Evolutionary conservation across 2,113 vertebrate genomes (phyloP).

Genomic region (Sylvietta virens): DNA sequence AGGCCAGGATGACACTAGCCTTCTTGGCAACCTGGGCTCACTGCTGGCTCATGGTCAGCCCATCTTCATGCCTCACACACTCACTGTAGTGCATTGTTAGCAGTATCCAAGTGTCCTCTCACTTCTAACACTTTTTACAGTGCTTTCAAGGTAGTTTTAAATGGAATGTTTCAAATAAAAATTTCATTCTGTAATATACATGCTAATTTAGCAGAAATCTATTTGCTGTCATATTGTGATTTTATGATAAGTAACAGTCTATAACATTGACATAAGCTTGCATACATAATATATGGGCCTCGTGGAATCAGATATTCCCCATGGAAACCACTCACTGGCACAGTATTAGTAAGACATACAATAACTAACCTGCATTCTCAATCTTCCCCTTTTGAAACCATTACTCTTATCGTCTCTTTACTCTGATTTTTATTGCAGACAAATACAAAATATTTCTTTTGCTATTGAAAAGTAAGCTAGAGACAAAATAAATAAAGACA

Average conservation of each 20-base stretch:
- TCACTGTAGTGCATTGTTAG: background rate
- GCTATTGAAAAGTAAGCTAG: background rate
- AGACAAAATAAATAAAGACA: constrained; percentile 4
- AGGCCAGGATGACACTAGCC: background rate
- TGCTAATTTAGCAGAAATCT: background rate
- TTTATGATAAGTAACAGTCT: background rate
- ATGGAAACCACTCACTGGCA: background rate
- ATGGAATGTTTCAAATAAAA: background rate
- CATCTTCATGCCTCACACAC: background rate
- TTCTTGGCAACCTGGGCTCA: background rate
- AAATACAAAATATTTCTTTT: background rate
- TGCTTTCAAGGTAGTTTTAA: background rate
- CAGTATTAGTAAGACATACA: background rate
- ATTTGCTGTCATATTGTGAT: background rate
- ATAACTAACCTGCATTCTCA: background rate
- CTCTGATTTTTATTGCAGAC: background rate
- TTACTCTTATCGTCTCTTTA: background rate
- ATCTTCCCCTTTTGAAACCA: background rate
- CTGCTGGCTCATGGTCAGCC: background rate
- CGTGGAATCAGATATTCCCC: background rate
- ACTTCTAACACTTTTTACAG: background rate
- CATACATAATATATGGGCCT: background rate
- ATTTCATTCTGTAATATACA: background rate
- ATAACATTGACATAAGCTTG: background rate
- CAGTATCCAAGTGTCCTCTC: background rate